Percentiles rank a stretch among this genome's conserved stretches.
Evolutionary conservation across 2,113 vertebrate genomes (phyloP).

Genomic region (Hippopotamus amphibius): DNA sequence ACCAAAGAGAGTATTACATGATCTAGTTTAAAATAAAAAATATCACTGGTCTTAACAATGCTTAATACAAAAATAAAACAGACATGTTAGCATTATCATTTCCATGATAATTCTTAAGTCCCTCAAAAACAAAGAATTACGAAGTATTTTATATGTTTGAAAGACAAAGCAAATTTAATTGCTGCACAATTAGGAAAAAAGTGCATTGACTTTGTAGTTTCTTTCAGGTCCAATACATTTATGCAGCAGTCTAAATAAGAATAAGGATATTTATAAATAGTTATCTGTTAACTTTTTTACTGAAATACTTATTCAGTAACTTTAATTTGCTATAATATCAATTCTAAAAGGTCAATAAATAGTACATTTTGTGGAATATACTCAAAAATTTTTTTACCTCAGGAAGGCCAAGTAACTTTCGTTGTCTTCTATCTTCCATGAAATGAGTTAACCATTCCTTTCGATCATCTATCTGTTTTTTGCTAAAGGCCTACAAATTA

Average conservation of each 20-base stretch:
- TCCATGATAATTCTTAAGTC: neutral
- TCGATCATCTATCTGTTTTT: constrained; percentile 96
- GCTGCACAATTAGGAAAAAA: neutral
- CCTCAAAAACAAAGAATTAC: constrained; percentile 26
- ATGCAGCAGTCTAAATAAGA: constrained; percentile 18
- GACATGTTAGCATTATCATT: neutral
- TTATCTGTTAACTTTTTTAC: constrained; percentile 14
- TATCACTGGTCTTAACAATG: neutral
- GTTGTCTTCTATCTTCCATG: constrained; percentile 95
- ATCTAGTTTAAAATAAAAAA: constrained; percentile 48
- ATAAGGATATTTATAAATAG: constrained; percentile 22
- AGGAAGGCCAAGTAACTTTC: constrained; percentile 94
- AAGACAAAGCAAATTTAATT: constrained; percentile 43
- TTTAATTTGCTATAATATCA: constrained; percentile 32
- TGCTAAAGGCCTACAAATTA: constrained; percentile 96
- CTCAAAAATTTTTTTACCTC: constrained; percentile 89
- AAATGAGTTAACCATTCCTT: constrained; percentile 99
- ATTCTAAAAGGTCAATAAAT: constrained; percentile 63
- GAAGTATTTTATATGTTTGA: constrained; percentile 50
- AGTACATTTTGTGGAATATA: constrained; percentile 56
- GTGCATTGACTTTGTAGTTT: constrained; percentile 1
- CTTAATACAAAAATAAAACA: constrained; percentile 38
- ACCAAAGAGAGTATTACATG: constrained; percentile 63
- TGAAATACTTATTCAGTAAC: constrained; percentile 37
- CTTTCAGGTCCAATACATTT: constrained; percentile 30